phyloP scores from a whole-genome alignment of 1,140 invertebrate genomes.

The Babylonia areolata region DNA sequence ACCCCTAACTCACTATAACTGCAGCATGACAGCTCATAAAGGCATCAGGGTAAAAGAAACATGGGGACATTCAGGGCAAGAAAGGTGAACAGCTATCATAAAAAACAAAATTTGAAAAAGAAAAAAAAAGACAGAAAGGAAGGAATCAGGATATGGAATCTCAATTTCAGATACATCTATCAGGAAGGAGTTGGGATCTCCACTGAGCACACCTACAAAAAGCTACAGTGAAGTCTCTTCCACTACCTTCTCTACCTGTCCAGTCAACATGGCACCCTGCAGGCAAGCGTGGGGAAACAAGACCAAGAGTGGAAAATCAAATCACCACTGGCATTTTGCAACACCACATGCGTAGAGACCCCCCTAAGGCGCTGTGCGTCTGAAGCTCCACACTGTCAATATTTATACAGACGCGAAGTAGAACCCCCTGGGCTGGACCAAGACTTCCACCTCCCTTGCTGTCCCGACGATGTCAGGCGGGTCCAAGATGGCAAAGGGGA shows the following conservation, averaged over 20 bases:
- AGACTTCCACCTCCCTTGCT: conserved; percentile 22
- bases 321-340: not conserved
- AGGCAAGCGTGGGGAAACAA: not conserved
- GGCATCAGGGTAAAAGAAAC: not conserved
- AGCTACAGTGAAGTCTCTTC: not conserved
- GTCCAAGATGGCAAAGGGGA: not conserved
- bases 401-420: not conserved
- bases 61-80: too few species aligned
- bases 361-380: not conserved
- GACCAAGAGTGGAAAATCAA: not conserved
- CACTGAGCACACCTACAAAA: not conserved
- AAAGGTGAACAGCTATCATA: too few species aligned
- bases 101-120: too few species aligned
- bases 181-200: too few species aligned
- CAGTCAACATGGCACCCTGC: not conserved
- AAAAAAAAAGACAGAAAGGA: too few species aligned
- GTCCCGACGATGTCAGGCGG: not conserved
- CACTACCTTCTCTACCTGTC: not conserved
- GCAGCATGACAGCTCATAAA: too few species aligned
- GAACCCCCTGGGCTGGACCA: conserved; percentile 29
- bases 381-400: not conserved
- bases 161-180: too few species aligned
- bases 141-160: too few species aligned
- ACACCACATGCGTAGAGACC: not conserved
- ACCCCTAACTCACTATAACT: too few species aligned